A percentile compares a stretch with the other conserved stretches of the same genome.
These are phyloP conservation scores for Elaeidobius kamerunicus DNA, from an alignment of 2,888 invertebrate species.

Conservation along the genomic window DNA sequence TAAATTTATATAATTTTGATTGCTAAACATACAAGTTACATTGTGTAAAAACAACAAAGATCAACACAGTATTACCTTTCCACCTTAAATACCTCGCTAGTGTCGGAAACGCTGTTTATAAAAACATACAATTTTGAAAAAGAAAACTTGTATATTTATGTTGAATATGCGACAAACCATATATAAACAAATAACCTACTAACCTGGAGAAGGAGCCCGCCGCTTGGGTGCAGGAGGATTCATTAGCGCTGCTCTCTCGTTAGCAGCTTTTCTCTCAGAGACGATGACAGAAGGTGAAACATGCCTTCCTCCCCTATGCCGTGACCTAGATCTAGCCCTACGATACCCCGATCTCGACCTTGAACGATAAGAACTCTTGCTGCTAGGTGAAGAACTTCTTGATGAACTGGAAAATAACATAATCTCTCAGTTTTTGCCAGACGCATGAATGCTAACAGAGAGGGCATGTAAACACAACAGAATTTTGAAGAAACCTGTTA, in stretches of 20 bases:
- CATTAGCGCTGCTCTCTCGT: slow-evolving; percentile 68
- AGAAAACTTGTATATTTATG: too few relatives aligned
- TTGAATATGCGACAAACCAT: not conserved
- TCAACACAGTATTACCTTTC: slow-evolving; percentile 30
- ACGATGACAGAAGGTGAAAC: slow-evolving; percentile 64
- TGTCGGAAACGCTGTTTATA: slow-evolving; percentile 21
- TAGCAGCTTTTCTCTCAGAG: slow-evolving; percentile 61
- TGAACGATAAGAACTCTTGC: slow-evolving; percentile 46
- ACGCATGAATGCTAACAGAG: too few relatives aligned
- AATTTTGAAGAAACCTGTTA: too few relatives aligned
- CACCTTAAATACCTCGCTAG: slow-evolving; percentile 20
- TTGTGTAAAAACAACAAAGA: too few relatives aligned
- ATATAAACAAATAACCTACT: not conserved
- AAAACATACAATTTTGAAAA: too few relatives aligned
- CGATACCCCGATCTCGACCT: slow-evolving; percentile 53
- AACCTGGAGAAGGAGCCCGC: slow-evolving; percentile 54
- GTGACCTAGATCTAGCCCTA: slow-evolving; percentile 50
- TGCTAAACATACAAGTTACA: too few relatives aligned
- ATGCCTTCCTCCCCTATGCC: slow-evolving; percentile 37
- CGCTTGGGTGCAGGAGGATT: slow-evolving; percentile 69
- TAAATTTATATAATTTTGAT: too few relatives aligned
- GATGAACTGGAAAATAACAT: slow-evolving; percentile 41
- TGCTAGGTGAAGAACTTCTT: slow-evolving; percentile 44
- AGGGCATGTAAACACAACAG: too few relatives aligned
- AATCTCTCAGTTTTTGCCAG: too few relatives aligned